Percentiles rank a stretch among this genome's conserved stretches.
phyloP scores from a whole-genome alignment of 2,113 vertebrate genomes.

The Oncorhynchus mykiss region DNA sequence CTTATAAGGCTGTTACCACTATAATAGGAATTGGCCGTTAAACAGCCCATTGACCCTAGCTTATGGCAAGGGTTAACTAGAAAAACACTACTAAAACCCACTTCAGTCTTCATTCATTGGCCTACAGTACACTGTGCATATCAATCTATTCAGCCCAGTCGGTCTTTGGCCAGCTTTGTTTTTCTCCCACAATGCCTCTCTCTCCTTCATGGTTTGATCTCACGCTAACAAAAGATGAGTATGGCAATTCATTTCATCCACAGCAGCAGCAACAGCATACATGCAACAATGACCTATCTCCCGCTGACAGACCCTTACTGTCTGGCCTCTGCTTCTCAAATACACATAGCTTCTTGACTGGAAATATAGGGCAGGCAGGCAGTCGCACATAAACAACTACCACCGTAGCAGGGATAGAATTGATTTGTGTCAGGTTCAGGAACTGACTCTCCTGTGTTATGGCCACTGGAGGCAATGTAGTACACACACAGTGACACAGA shows the following conservation, averaged over 20 bases:
- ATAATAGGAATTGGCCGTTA: neutral
- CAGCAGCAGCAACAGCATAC: neutral
- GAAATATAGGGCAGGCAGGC: neutral
- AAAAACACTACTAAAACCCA: neutral
- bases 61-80: neutral
- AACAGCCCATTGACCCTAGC: neutral
- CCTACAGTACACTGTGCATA: neutral
- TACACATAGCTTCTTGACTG: neutral
- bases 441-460: neutral
- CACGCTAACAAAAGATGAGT: slow-evolving; percentile 8
- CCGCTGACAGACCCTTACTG: slow-evolving; percentile 6
- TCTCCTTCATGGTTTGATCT: slow-evolving; percentile 20
- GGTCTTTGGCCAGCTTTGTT: neutral
- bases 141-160: slow-evolving; percentile 6
- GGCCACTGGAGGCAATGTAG: slow-evolving; percentile 47
- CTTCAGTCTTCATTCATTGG: too few relatives aligned
- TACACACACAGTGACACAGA: slow-evolving; percentile 12
- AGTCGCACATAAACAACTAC: neutral
- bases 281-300: neutral
- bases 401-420: neutral
- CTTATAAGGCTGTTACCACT: neutral
- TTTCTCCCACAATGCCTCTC: neutral
- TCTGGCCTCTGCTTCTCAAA: neutral
- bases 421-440: neutral
- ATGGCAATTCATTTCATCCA: slow-evolving; percentile 13